Base-by-base conservation (phyloP, 2,797 vertebrate species). In the Peromyscus aztecus region DNA sequence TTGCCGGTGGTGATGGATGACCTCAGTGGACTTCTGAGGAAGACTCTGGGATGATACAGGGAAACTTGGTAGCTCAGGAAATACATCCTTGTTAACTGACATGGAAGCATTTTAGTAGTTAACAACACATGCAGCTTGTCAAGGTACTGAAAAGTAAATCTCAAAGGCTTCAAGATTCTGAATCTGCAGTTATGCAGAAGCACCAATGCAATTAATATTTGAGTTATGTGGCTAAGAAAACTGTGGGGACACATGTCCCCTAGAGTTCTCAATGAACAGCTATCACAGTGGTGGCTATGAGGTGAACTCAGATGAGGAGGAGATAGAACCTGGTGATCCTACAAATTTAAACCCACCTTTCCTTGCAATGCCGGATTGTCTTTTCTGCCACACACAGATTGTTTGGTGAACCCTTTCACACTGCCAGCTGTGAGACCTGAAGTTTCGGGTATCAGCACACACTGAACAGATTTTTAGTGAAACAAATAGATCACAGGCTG, bases 61-160 rank as follows among this genome's bases (percentile, higher is more conserved):
- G 40, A 37, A 59, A 63, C 40, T 37, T 75, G 10, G 43, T 43
- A 84, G 17, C 43, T 84, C 46, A 57, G 24, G 21, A 88, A 97
- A 82, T n/a, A 3, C 23, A 19, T 46, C 49, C 29, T 31, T 65
- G 4, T 87, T 77, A 91, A 83, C n/a, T 81, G 31, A 52, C 31
- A 84, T 24, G 75, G 63, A 86, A 89, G 52, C 6, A 43, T 37
- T 55, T 89, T 83, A 43, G 24, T 21, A 89, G 67, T 59, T 84
- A 85, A 92, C 80, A 95, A 88, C 23, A 69, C n/a, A 16, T 31
- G 55, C 24, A 92, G 88, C 31, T 43, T 83, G 73, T 63, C 67
- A 83, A 52, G 2, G 4, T 86, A 29, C 37, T 89, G 40, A 92
- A 95, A 90, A 59, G 85, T 46, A 93, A 93, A 89, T 91, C 69